These are phyloP conservation scores for Idaea aversata DNA, from an alignment of 2,888 invertebrate genomes.

Conservation along the genomic window DNA sequence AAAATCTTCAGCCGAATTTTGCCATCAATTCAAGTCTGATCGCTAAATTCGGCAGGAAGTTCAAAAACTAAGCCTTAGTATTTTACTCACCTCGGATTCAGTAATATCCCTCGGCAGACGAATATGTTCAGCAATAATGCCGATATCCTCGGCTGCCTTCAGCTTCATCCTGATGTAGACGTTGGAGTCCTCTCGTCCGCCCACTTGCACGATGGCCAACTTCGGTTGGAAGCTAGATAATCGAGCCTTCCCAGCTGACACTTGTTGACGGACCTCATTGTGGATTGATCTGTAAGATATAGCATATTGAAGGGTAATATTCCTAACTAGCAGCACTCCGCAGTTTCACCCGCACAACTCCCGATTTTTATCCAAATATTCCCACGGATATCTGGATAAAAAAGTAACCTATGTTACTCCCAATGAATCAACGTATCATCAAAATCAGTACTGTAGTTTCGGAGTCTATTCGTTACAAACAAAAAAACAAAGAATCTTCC, in stretches of 20 bases:
- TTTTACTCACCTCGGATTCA: constrained; percentile 83
- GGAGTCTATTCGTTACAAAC: too few species aligned
- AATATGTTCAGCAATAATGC: constrained; percentile 90
- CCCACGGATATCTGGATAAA: too few species aligned
- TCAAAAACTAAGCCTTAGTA: not conserved
- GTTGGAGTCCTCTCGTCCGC: constrained; percentile 97
- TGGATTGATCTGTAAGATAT: constrained; percentile 84
- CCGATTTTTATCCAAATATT: too few species aligned
- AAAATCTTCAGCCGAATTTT: too few species aligned
- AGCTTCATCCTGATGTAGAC: constrained; percentile 99
- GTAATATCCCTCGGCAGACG: constrained; percentile 89
- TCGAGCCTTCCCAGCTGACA: constrained; percentile 77
- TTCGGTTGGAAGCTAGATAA: constrained; percentile 85
- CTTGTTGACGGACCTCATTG: constrained; percentile 83
- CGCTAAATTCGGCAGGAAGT: not conserved
- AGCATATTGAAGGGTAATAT: not conserved
- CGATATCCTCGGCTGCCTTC: constrained; percentile 94
- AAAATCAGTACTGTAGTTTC: too few species aligned
- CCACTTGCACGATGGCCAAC: constrained; percentile 97
- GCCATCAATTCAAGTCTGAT: too few species aligned
- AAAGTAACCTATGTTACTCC: too few species aligned
- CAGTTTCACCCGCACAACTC: too few species aligned
- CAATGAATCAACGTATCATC: too few species aligned
- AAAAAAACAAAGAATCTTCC: too few species aligned
- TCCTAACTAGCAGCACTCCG: too few species aligned